Base-by-base conservation (phyloP, 2,888 invertebrate genomes). In the Tenthredo scrophulariae region DNA sequence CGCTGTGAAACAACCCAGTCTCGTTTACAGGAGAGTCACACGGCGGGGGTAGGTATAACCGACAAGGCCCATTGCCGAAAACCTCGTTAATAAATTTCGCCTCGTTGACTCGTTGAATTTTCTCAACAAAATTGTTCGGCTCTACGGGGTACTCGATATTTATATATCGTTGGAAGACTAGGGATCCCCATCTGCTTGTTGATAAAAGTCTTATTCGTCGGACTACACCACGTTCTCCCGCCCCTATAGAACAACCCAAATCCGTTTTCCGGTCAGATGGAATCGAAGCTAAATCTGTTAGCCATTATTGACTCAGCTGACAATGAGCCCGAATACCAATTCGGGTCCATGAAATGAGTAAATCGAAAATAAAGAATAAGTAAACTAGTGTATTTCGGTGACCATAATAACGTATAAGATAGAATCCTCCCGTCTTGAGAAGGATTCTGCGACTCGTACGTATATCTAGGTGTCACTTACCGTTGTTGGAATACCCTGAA, bases 51-150 rank as follows among this genome's bases (percentile, higher is more conserved):
- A 33, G n/a, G 54, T n/a, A 54, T 54, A 54, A n/a, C 54, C 50
- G 54, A 40, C 77, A n/a, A 77, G 54, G 29, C 13, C 77, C 54
- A 18, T 54, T 54, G 50, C 46, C 37, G 54, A 80, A 67, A 83
- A 29, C 67, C 70, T 67, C 65, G 67, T 67, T 67, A 67, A 83
- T 83, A 83, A 83, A 65, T 83, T 46, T 37, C n/a, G 40, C 40
- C 80, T 80, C 62, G 80, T 58, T 58, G 37, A 80, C 58, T 80
- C 80, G 80, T 74, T 74, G 22, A 40, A 80, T 80, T 80, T 58
- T 80, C 58, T 80, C 37, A 62, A 80, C 62, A 80, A 80, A 62
- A 77, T 77, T 77, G 29, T 77, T 54, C 54, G 18, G 9, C 77
- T 54, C 54, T n/a, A 54, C 77, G 77, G 77, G 77, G 54, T 77